Evolutionary conservation across 2,113 vertebrate genomes (phyloP).

Genomic region (Alouatta palliata): DNA sequence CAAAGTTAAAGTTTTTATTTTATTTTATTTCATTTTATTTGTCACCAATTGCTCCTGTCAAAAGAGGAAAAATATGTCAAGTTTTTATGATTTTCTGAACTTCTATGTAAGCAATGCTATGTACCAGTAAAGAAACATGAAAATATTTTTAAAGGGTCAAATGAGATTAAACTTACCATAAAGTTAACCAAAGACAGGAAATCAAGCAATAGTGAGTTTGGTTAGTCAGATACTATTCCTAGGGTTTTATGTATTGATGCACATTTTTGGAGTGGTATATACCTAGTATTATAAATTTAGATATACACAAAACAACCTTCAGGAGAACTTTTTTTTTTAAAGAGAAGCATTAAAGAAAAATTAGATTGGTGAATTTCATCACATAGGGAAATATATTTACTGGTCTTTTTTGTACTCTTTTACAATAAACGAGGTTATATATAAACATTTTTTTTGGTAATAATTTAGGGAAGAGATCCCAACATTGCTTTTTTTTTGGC

Average conservation of each 20-base stretch:
- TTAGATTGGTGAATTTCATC: slow-evolving; percentile 29
- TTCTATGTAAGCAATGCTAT: background rate
- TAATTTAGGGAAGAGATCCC: background rate
- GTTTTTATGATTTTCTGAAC: slow-evolving; percentile 27
- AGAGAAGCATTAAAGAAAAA: slow-evolving; percentile 24
- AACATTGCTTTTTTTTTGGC: background rate
- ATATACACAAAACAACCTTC: background rate
- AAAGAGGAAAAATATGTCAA: slow-evolving; percentile 30
- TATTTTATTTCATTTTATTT: background rate
- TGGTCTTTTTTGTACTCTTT: background rate
- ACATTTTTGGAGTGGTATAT: background rate
- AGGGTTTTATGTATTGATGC: background rate
- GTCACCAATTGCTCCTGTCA: background rate
- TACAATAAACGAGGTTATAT: background rate
- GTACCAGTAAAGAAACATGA: background rate
- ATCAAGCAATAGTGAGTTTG: background rate
- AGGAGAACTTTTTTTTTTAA: slow-evolving; percentile 12
- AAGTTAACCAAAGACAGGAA: slow-evolving; percentile 23
- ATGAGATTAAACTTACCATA: slow-evolving; percentile 29
- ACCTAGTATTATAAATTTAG: background rate
- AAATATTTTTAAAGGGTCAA: slow-evolving; percentile 37
- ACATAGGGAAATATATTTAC: slow-evolving; percentile 23
- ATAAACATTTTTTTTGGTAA: background rate
- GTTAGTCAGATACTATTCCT: background rate
- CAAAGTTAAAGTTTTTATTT: background rate